Evolutionary conservation across 2,113 vertebrate genomes (phyloP).

Genomic region (Todiramphus chloris): DNA sequence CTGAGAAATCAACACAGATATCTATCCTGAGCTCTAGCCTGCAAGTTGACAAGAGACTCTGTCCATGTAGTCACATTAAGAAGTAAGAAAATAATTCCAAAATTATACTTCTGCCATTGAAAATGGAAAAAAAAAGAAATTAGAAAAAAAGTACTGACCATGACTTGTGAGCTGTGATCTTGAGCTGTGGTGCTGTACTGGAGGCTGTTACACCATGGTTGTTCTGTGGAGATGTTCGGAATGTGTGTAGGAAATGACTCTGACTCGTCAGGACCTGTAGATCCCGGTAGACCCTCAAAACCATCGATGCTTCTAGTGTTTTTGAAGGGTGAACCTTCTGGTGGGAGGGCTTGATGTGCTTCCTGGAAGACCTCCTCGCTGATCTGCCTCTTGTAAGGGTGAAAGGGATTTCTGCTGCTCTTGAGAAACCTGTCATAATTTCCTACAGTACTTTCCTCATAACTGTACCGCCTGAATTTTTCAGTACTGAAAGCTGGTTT

Average conservation of each 20-base stretch:
- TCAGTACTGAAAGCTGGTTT: constrained; percentile 63
- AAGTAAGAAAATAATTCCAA: not conserved
- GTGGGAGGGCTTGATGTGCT: constrained; percentile 50
- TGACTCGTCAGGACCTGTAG: constrained; percentile 23
- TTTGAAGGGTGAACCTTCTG: constrained; percentile 74
- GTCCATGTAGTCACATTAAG: rapidly evolving
- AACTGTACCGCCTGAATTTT: constrained; percentile 76
- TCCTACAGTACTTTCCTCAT: constrained; percentile 69
- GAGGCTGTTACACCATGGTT: constrained; percentile 73
- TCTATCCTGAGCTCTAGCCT: not conserved
- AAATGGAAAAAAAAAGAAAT: not conserved
- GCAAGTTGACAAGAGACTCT: not conserved
- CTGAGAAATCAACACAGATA: not conserved
- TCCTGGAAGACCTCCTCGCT: constrained; percentile 77
- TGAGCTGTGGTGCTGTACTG: constrained; percentile 60
- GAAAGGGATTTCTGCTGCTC: constrained; percentile 75
- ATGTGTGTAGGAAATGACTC: constrained; percentile 63
- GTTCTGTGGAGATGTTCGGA: constrained; percentile 62
- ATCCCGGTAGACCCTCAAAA: constrained; percentile 63
- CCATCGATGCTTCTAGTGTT: constrained; percentile 62
- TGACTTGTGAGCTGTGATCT: constrained; percentile 69
- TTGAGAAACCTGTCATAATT: constrained; percentile 70
- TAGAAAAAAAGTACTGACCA: constrained; percentile 55
- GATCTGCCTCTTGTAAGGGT: constrained; percentile 86
- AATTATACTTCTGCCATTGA: rapidly evolving